Conservation (phyloP, 2,797 vertebrate genomes). For the Setipinna tenuifilis region DNA sequence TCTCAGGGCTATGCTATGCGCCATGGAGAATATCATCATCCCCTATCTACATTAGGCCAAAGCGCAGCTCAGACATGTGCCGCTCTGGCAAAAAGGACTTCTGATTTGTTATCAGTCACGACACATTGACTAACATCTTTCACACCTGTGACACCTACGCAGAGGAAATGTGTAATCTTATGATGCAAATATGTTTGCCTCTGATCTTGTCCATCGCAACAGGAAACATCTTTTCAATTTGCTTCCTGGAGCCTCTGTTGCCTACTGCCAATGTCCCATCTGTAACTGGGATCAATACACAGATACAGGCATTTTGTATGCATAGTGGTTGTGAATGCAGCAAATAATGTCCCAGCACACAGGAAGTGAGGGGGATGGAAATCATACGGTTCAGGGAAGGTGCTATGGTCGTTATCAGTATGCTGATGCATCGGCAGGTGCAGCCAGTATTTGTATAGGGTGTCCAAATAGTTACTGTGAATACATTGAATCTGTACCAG, state of each 20-base stretch:
- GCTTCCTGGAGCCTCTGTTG: neutral
- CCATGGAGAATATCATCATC: neutral
- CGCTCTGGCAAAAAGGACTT: neutral
- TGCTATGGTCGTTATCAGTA: neutral
- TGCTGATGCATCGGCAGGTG: neutral
- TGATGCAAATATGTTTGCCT: conserved; percentile 8
- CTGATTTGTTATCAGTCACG: neutral
- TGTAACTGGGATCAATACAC: neutral
- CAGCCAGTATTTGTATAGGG: neutral
- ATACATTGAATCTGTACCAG: neutral
- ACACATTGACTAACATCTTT: conserved; percentile 5
- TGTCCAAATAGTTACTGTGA: neutral
- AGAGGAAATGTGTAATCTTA: neutral
- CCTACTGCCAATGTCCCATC: neutral
- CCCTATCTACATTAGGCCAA: neutral
- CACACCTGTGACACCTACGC: neutral
- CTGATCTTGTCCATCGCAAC: neutral
- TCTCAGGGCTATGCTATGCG: neutral
- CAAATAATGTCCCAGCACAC: neutral
- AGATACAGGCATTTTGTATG: neutral
- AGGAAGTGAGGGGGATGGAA: neutral
- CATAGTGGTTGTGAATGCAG: neutral
- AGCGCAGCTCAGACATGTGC: neutral
- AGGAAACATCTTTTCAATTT: conserved; percentile 9
- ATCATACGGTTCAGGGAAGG: neutral